Percentiles rank a stretch among this genome's conserved stretches.
phyloP scores from a whole-genome alignment of 2,888 invertebrate species.

The Stenurella melanura region DNA sequence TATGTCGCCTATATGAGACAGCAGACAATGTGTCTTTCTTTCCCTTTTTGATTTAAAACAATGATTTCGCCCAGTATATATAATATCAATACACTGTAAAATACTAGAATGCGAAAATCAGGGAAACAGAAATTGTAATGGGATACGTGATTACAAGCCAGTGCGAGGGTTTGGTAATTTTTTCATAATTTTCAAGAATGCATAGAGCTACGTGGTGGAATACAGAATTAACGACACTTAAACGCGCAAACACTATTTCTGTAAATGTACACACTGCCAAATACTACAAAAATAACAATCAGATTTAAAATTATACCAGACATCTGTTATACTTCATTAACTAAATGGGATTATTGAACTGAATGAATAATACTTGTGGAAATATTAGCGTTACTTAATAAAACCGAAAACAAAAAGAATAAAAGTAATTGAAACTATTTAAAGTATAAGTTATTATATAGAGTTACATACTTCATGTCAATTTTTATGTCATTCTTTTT shows the following conservation, averaged over 20 bases:
- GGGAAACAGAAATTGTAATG: too few species aligned
- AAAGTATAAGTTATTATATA: background rate
- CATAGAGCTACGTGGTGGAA: constrained; percentile 26
- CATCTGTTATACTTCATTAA: constrained; percentile 50
- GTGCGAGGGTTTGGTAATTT: background rate
- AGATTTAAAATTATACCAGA: constrained; percentile 51
- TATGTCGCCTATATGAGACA: too few species aligned
- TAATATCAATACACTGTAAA: too few species aligned
- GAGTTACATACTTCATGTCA: too few species aligned
- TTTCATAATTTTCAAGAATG: background rate
- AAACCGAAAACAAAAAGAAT: constrained; percentile 14
- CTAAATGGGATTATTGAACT: constrained; percentile 52
- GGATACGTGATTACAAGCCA: too few species aligned
- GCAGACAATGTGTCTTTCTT: too few species aligned
- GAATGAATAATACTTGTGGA: constrained; percentile 41
- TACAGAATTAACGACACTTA: constrained; percentile 44
- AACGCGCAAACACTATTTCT: constrained; percentile 44
- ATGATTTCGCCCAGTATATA: too few species aligned
- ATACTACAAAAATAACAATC: constrained; percentile 52
- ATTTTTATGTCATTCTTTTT: too few species aligned
- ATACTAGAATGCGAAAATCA: too few species aligned
- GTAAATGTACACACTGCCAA: constrained; percentile 48
- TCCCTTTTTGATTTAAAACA: too few species aligned
- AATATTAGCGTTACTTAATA: constrained; percentile 27
- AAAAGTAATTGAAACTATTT: constrained; percentile 15